A percentile compares a stretch with the other conserved stretches of the same genome.
These are phyloP conservation scores for Phoeniculus purpureus DNA, from an alignment of 2,797 vertebrate species.

Conservation along the genomic window DNA sequence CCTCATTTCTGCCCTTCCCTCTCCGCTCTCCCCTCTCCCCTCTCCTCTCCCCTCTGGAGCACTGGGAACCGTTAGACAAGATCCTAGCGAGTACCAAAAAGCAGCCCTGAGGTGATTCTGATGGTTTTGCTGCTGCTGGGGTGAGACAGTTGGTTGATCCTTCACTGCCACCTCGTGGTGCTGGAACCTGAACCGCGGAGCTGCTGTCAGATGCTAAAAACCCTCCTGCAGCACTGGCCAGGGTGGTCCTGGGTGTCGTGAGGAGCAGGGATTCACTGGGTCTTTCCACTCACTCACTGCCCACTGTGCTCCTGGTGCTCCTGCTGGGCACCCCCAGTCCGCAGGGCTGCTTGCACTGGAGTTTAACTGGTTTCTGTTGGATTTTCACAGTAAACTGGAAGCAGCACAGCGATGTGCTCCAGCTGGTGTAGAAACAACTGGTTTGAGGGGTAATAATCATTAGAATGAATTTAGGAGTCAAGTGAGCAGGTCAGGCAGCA, in stretches of 20 bases:
- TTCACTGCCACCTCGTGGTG: slow-evolving; percentile 35
- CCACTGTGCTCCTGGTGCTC: accelerated
- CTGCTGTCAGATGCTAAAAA: accelerated
- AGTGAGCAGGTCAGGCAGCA: too few relatives aligned
- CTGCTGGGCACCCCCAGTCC: not conserved
- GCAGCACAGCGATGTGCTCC: not conserved
- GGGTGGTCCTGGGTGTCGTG: not conserved
- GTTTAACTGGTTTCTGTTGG: not conserved
- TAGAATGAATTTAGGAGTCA: not conserved
- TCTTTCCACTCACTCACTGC: not conserved
- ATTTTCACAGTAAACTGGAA: not conserved
- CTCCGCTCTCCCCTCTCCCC: too few relatives aligned
- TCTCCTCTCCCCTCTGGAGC: too few relatives aligned
- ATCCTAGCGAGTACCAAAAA: not conserved
- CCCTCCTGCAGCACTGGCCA: accelerated
- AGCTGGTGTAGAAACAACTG: not conserved
- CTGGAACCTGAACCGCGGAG: accelerated
- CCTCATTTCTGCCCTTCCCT: too few relatives aligned
- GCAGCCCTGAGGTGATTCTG: not conserved
- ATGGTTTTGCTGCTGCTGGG: accelerated
- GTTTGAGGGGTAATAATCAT: not conserved
- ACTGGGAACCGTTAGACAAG: not conserved
- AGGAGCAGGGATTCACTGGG: accelerated
- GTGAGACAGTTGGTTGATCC: not conserved
- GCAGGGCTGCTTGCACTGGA: not conserved